A percentile compares a stretch with the other conserved stretches of the same genome.
phyloP scores from a whole-genome alignment of 2,888 invertebrate genomes.

The Molorchus minor region DNA sequence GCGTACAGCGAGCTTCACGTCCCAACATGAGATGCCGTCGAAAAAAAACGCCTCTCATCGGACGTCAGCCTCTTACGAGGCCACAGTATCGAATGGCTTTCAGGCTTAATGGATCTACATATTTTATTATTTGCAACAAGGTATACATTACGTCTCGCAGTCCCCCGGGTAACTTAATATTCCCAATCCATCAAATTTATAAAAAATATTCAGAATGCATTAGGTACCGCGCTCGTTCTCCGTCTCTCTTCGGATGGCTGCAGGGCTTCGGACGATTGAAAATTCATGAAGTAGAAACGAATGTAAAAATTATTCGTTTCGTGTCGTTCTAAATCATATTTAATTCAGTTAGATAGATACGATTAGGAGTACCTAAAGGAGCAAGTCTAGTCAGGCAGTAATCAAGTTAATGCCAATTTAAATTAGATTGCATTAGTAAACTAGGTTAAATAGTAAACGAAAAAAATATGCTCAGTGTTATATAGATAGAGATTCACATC shows the following conservation, averaged over 20 bases:
- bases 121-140: slow-evolving; percentile 52
- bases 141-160: slow-evolving; percentile 48
- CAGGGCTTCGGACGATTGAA: slow-evolving; percentile 6
- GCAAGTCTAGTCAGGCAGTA: not conserved
- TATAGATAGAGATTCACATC: no score
- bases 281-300: slow-evolving; percentile 2
- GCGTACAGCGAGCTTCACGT: not conserved
- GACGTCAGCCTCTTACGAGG: slow-evolving; percentile 5
- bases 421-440: no score
- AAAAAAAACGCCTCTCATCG: slow-evolving; percentile 1
- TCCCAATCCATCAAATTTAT: slow-evolving; percentile 53
- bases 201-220: slow-evolving; percentile 39
- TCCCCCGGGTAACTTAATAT: slow-evolving; percentile 49
- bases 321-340: not conserved
- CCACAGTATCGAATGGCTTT: slow-evolving; percentile 36
- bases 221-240: no score
- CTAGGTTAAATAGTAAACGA: no score
- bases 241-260: slow-evolving; percentile 23
- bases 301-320: not conserved
- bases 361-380: not conserved
- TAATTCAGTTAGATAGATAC: not conserved
- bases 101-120: slow-evolving; percentile 54
- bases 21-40: not conserved
- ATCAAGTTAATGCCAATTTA: no score
- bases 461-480: no score